These are phyloP conservation scores for Callimorpha dominula DNA, from an alignment of 2,888 invertebrate species.

Conservation along the genomic window DNA sequence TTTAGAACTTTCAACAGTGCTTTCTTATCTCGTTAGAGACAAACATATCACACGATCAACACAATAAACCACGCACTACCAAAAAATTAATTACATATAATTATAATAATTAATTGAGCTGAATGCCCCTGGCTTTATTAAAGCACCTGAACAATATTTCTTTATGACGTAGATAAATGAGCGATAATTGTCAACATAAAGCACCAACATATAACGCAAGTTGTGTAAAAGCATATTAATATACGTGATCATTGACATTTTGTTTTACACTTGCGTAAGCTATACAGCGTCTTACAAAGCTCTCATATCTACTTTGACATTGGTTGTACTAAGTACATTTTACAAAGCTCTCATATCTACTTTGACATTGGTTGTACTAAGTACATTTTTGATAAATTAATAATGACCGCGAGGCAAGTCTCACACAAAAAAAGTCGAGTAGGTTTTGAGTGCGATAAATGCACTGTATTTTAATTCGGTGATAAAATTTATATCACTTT, in stretches of 20 bases:
- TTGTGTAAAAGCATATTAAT: not conserved
- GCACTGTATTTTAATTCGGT: too few relatives aligned
- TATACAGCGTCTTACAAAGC: not conserved
- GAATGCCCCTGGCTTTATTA: slow-evolving; percentile 39
- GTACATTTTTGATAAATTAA: not conserved
- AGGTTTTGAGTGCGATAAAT: too few relatives aligned
- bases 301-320: not conserved
- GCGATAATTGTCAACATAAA: slow-evolving; percentile 7
- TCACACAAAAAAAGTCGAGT: not conserved
- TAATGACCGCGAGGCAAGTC: not conserved
- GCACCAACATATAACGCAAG: not conserved
- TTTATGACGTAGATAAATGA: slow-evolving; percentile 6
- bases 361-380: not conserved
- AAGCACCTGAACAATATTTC: slow-evolving; percentile 16
- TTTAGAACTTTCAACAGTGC: not conserved
- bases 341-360: not conserved
- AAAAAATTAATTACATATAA: slow-evolving; percentile 20
- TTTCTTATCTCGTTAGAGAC: not conserved
- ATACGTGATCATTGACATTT: not conserved
- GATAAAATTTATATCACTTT: too few relatives aligned
- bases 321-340: not conserved
- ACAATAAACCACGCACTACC: slow-evolving; percentile 1
- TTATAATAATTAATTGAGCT: slow-evolving; percentile 30
- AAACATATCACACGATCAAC: slow-evolving; percentile 14
- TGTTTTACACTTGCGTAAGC: not conserved